Base-by-base conservation (phyloP, 2,797 vertebrate genomes). In the Rhinatrema bivittatum region DNA sequence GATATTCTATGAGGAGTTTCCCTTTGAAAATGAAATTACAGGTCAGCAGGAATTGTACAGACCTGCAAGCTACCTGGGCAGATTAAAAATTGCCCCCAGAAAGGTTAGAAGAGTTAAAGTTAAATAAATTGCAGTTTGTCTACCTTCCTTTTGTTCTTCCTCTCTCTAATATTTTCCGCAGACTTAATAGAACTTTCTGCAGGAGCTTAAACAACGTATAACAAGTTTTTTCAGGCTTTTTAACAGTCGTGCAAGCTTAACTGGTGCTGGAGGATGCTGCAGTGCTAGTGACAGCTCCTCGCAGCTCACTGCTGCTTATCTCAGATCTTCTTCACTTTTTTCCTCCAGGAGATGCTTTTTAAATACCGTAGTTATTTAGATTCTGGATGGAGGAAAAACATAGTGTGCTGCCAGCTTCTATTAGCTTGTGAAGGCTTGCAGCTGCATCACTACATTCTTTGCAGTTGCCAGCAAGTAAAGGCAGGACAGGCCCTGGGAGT, bases 361-460 rank as follows among this genome's bases (percentile, higher is more conserved):
- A n/a, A n/a, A n/a, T n/a, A n/a, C 40, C n/a, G n/a, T n/a, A n/a
- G n/a, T n/a, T n/a, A n/a, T n/a, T 29, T 24, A 19, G 18, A 25
- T 22, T 3, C 7, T 32, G 33, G 25, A 39, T 39, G 32, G 5
- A 22, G 24, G 12, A 32, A 21, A 25, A 15, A 48, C 45, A 15
- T 6, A 21, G 15, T 35, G 45, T 48, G 9, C 45, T 47, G 45
- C 46, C 46, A 48, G 38, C 6, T 26, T 9, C 14, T 5, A 17
- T 18, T 15, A 35, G 21, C 46, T 13, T 30, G 46, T 48, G 35
- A 36, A 14, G 32, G 22, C 46, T 35, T 48, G 46, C 32, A 48
- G 32, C 46, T 48, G 38, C 32, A 30, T 29, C 21, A 9, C 9
- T 25, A 16, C 38, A 40, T 39, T 48, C 27, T 32, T 25, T 5